Conservation (phyloP, 1,140 invertebrate species). For the Alviniconcha marisindica region DNA sequence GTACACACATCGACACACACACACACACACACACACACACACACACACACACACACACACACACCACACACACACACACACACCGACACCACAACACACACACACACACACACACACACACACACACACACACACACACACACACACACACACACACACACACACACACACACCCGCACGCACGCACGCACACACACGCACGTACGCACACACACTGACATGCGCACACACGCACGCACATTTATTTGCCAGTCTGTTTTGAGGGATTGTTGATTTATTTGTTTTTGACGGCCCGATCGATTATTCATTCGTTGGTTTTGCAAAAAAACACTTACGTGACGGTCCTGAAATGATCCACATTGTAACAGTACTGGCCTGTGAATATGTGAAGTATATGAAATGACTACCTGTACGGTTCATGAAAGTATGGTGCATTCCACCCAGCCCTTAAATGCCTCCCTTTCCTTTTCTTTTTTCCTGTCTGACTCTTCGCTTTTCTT, state of each 20-base stretch:
- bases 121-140: constrained; percentile 6
- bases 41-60: constrained; percentile 18
- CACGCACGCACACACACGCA: constrained; percentile 13
- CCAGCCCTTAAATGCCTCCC: too few relatives aligned
- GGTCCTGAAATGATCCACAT: too few relatives aligned
- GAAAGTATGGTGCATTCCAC: too few relatives aligned
- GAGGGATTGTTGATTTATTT: too few relatives aligned
- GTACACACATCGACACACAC: not conserved
- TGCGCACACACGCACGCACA: not conserved
- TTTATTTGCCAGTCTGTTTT: not conserved
- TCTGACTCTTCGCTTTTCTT: too few relatives aligned
- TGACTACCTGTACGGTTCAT: too few relatives aligned
- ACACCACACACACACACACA: not conserved
- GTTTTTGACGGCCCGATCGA: not conserved
- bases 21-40: constrained; percentile 1
- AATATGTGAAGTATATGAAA: too few relatives aligned
- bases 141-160: not conserved
- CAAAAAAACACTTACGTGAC: too few relatives aligned
- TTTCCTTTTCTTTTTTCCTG: too few relatives aligned
- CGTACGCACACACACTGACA: constrained; percentile 9
- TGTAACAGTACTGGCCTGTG: too few relatives aligned
- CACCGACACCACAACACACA: constrained; percentile 3
- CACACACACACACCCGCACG: not conserved
- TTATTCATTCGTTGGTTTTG: not conserved
- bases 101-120: not conserved